A percentile compares a stretch with the other conserved stretches of the same genome.
Evolutionary conservation across 2,888 invertebrate species (phyloP).

Genomic region (Acanthosepion lycidas): DNA sequence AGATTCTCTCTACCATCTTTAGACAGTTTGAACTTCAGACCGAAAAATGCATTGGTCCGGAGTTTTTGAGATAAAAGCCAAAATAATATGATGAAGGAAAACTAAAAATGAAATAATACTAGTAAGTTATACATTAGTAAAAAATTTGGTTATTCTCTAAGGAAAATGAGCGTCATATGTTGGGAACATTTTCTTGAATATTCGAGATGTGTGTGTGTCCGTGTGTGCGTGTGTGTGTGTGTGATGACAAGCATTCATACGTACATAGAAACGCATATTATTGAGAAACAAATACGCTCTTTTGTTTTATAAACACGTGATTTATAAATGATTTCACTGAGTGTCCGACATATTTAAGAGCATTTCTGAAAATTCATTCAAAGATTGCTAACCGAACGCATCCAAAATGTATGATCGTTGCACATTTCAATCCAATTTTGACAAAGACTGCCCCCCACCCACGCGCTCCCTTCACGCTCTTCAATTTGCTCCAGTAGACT

Average conservation of each 20-base stretch:
- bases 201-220: background rate
- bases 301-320: background rate
- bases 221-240: background rate
- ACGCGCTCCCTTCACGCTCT: background rate
- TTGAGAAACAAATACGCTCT: no score
- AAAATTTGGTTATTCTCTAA: no score
- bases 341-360: background rate
- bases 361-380: background rate
- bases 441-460: background rate
- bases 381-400: background rate
- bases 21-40: no score
- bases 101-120: no score
- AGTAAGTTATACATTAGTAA: no score
- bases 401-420: background rate
- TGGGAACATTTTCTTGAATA: background rate
- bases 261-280: background rate
- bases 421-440: conserved; percentile 18
- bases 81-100: no score
- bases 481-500: background rate
- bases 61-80: no score
- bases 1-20: no score
- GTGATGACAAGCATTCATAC: background rate
- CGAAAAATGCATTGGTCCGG: no score
- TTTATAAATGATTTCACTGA: background rate
- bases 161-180: background rate